Base-by-base conservation (phyloP, 1,140 invertebrate genomes). In the Zaprionus lachaisei region DNA sequence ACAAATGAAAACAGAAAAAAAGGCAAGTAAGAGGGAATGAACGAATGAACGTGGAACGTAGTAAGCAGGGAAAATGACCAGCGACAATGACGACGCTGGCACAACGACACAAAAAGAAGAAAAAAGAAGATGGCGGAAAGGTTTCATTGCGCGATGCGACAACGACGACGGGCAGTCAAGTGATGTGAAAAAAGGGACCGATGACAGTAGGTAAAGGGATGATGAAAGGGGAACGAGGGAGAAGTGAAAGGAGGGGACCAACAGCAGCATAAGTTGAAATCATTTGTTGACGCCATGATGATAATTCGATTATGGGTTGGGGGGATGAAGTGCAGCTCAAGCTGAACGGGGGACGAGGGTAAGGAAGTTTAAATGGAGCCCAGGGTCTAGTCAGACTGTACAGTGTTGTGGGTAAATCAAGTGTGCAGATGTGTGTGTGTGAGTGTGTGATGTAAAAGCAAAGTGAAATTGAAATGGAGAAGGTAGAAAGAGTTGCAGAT, bases 251-350 rank as follows among this genome's bases (percentile, higher is more conserved):
- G 4, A 26, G 22, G 58, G 65, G 56, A 49, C 38, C 44, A 74
- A 65, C 38, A 62, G 57, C 56, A 64, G 72, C 75, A 76, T 72
- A 90, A 85, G 79, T 82, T 82, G 77, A 91, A 91, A 90, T 90
- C 85, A 90, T 85, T 90, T 90, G 82, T 91, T 90, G 85, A 90
- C 78, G 85, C 86, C 85, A 91, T 77, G 85, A 90, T 90, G 82
- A 90, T 90, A 91, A 90, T 90, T 90, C 85, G 85, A 90, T 91
- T 90, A 91, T 81, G 62, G 26, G 47, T 24, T 14, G 44, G 69
- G 69, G 70, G 70, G 78, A 38, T 9, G 70, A 77, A 71, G 77
- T 64, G 72, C 61, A 83, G 73, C 73, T 9, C 47, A n/a, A 49
- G 38, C 38, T 34, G 31, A 34, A 34, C 2, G 31, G 26, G 26